Percentiles rank a stretch among this genome's conserved stretches.
phyloP scores from a whole-genome alignment of 2,113 vertebrate species.

The Gymnarchus niloticus region DNA sequence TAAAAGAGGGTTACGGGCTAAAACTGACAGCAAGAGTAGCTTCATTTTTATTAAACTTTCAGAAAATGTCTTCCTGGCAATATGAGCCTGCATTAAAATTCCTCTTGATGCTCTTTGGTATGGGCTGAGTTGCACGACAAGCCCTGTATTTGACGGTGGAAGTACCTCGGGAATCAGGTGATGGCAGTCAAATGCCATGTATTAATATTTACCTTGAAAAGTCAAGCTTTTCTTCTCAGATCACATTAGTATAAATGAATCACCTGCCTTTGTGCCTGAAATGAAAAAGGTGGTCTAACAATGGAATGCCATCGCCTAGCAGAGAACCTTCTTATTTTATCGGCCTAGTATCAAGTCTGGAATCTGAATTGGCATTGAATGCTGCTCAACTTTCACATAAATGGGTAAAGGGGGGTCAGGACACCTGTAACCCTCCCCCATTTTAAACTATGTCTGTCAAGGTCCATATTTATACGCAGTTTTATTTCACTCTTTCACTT shows the following conservation, averaged over 20 bases:
- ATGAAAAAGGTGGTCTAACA: background rate
- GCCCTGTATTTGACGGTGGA: background rate
- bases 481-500: background rate
- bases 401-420: background rate
- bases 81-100: background rate
- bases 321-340: background rate
- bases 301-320: background rate
- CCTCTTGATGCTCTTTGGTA: background rate
- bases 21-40: background rate
- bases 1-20: background rate
- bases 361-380: background rate
- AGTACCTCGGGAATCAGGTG: background rate
- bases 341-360: background rate
- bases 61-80: background rate
- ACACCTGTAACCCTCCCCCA: background rate
- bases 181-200: background rate
- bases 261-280: background rate
- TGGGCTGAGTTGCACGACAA: background rate
- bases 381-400: background rate
- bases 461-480: background rate
- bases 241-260: background rate
- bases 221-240: background rate
- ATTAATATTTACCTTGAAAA: background rate
- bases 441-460: background rate
- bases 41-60: slow-evolving; percentile 2